Evolutionary conservation across 2,113 vertebrate genomes (phyloP).

Genomic region (Gnathonemus echidnorhynchus): DNA sequence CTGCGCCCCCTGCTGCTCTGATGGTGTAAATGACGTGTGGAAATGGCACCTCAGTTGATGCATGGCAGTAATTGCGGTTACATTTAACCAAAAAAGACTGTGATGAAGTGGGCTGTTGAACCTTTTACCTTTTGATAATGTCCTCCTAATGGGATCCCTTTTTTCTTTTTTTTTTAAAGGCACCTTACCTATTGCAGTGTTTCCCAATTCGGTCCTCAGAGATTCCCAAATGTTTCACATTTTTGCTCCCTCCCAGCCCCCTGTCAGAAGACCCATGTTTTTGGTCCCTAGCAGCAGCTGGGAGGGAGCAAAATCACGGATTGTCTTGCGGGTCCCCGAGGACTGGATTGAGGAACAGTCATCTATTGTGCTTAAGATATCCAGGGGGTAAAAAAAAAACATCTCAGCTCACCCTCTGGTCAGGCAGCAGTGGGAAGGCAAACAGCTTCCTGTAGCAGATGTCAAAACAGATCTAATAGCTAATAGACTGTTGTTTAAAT

Average conservation of each 20-base stretch:
- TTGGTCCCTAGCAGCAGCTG: neutral
- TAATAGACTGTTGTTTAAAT: neutral
- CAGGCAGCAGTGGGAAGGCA: neutral
- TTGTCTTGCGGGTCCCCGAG: neutral
- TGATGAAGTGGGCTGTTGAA: neutral
- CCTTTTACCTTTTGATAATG: neutral
- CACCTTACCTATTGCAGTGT: neutral
- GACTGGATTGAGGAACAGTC: neutral
- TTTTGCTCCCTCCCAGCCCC: neutral
- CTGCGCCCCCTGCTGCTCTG: neutral
- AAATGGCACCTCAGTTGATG: neutral
- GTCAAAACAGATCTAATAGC: constrained; percentile 1
- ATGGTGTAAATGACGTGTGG: neutral
- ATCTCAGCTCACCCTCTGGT: neutral
- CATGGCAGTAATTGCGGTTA: neutral
- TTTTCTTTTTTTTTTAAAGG: neutral
- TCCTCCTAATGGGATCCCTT: neutral
- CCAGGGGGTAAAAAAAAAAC: neutral
- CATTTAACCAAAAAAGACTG: neutral
- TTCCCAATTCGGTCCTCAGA: neutral
- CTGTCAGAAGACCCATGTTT: neutral
- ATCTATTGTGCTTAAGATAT: neutral
- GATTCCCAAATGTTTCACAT: neutral
- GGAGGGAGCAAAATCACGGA: neutral
- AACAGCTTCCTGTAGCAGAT: constrained; percentile 4